These are phyloP conservation scores for Saccostrea echinata DNA, from an alignment of 1,140 invertebrate genomes.

Conservation along the genomic window DNA sequence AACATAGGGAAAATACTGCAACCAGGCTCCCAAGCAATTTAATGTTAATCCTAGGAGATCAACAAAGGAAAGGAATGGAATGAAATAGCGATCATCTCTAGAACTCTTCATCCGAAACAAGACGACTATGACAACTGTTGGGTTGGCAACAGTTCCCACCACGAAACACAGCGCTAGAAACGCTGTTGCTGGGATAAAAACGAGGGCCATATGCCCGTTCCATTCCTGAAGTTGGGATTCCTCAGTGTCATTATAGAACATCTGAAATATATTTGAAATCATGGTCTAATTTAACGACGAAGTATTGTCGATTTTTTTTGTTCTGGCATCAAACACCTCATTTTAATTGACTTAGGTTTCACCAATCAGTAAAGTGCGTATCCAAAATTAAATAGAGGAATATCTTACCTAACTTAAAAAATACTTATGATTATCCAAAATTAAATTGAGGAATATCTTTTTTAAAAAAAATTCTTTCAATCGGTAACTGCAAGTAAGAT, in stretches of 20 bases:
- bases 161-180: conserved; percentile 36
- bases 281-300: background rate
- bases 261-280: background rate
- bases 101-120: conserved; percentile 25
- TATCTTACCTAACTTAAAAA: no score
- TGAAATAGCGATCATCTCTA: conserved; percentile 47
- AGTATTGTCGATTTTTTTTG: background rate
- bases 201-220: conserved; percentile 31
- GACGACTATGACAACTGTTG: conserved; percentile 35
- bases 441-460: no score
- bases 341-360: background rate
- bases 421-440: no score
- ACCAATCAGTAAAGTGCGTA: background rate
- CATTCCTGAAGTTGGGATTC: conserved; percentile 17
- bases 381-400: background rate
- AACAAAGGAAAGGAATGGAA: conserved; percentile 39
- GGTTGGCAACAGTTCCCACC: conserved; percentile 37
- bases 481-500: no score
- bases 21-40: background rate
- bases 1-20: background rate
- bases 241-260: background rate
- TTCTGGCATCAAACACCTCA: background rate
- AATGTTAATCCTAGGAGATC: conserved; percentile 33
- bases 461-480: no score
- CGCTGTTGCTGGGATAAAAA: conserved; percentile 25